These are phyloP conservation scores for Brassicogethes aeneus DNA, from an alignment of 2,888 invertebrate genomes.

Conservation along the genomic window DNA sequence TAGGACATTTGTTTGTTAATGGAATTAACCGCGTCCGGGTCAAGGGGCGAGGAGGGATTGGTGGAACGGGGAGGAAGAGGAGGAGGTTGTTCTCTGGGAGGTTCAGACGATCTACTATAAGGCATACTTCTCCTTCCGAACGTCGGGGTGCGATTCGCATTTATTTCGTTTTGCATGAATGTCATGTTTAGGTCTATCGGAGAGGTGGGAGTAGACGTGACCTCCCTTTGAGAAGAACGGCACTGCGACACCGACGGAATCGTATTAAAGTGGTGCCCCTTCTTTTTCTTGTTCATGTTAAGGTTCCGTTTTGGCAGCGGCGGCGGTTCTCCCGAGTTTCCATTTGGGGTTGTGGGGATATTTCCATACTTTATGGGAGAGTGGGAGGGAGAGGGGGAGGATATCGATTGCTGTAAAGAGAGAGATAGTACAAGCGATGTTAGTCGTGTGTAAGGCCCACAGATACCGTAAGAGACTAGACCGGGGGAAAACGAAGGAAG, in stretches of 20 bases:
- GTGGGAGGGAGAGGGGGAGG: slow-evolving; percentile 18
- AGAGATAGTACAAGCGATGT: slow-evolving; percentile 37
- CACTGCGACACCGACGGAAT: slow-evolving; percentile 2
- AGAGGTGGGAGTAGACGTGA: slow-evolving; percentile 8
- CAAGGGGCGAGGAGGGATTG: slow-evolving; percentile 26
- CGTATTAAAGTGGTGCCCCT: slow-evolving; percentile 6
- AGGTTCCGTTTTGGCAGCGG: slow-evolving; percentile 48
- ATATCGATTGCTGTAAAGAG: slow-evolving; percentile 38
- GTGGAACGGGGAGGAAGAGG: slow-evolving; percentile 51
- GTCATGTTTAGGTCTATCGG: slow-evolving; percentile 22
- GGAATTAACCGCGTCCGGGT: slow-evolving; percentile 47
- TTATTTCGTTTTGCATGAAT: slow-evolving; percentile 28
- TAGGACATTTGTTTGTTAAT: slow-evolving; percentile 58
- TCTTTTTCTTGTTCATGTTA: slow-evolving; percentile 27
- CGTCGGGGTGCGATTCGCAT: slow-evolving; percentile 22
- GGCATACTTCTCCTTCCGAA: background rate
- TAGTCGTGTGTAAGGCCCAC: slow-evolving; percentile 28
- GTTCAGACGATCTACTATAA: background rate
- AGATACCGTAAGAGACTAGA: background rate
- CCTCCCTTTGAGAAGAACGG: background rate
- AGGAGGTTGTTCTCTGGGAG: slow-evolving; percentile 35
- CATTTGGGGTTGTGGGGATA: slow-evolving; percentile 19
- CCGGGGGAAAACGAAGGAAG: background rate
- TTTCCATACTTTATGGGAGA: slow-evolving; percentile 8
- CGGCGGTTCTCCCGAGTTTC: slow-evolving; percentile 36